Base-by-base conservation (phyloP, 2,113 vertebrate species). In the Pollachius pollachius region DNA sequence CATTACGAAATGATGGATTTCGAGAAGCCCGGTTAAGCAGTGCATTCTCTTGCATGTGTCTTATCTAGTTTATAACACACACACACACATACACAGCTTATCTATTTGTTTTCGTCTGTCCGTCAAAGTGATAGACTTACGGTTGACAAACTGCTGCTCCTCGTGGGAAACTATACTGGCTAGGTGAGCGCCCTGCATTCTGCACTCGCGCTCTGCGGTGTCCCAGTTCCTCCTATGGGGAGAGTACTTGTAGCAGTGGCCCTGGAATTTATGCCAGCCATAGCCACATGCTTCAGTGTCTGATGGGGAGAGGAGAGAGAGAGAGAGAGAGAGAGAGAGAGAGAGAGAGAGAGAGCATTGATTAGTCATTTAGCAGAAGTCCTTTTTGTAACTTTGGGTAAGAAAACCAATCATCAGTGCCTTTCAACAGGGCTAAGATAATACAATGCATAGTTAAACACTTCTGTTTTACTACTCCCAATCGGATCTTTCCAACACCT, bases 181-280 rank as follows among this genome's bases (percentile, higher is more conserved):
- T 54, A 99, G 90, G 73, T 99, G 97, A 17, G 95, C 95, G 0
- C 97, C 96, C 59, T 96, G 94, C 9, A 99, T 91, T 5, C 97
- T 96, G 52, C 97, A 99, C n/a, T 99, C 97, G 74, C 93, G 86
- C 76, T 99, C 97, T 0, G 97, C 97, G 0, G 94, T 92, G 48
- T 99, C 97, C 97, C 97, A 99, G 0, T 92, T 95, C 66, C 93
- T 95, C 1, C 97, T 94, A 18, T 96, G 92, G 2, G 95, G 95
- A 8, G 95, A 94, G 85, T 96, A 96, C 74, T 94, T 97, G 90
- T 98, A 99, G 90, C 97, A 99, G 67, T 98, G 95, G 9, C 97
- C 96, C 78, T 99, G 97, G 83, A 98, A 99, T 76, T 99, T 99
- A 85, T 98, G 96, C 97, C 97, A 99, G 71, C 97, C 95, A 0